A percentile compares a stretch with the other conserved stretches of the same genome.
phyloP scores from a whole-genome alignment of 2,797 vertebrate species.

The Enteromius radiatus region DNA sequence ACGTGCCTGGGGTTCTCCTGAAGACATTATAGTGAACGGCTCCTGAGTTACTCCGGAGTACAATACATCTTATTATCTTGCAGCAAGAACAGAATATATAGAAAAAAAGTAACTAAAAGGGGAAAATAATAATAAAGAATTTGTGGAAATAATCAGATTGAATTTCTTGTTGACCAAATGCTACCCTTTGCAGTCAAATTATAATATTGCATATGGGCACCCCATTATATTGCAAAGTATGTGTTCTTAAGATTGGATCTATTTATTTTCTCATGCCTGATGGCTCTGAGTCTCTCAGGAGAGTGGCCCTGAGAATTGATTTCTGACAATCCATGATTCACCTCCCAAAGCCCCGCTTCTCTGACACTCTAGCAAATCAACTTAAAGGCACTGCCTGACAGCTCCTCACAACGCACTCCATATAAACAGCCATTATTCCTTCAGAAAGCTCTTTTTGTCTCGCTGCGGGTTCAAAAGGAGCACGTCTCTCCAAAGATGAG shows the following conservation, averaged over 20 bases:
- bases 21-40: constrained; percentile 62
- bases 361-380: constrained; percentile 79
- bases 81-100: constrained; percentile 61
- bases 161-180: constrained; percentile 74
- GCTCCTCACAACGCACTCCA: constrained; percentile 71
- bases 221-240: constrained; percentile 74
- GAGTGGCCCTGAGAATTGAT: constrained; percentile 78
- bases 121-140: constrained; percentile 33
- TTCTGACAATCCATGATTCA: constrained; percentile 79
- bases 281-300: constrained; percentile 72
- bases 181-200: constrained; percentile 70
- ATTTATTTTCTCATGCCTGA: constrained; percentile 77
- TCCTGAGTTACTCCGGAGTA: constrained; percentile 69
- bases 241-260: constrained; percentile 76
- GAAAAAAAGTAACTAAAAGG: constrained; percentile 51
- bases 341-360: constrained; percentile 71
- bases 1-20: constrained; percentile 42
- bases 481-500: constrained; percentile 63
- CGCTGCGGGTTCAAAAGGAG: constrained; percentile 69
- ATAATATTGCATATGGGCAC: constrained; percentile 71
- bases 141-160: constrained; percentile 60
- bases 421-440: constrained; percentile 81
- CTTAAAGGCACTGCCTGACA: constrained; percentile 78
- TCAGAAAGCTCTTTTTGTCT: constrained; percentile 77
- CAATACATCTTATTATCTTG: constrained; percentile 65